Percentiles rank a stretch among this genome's conserved stretches.
Evolutionary conservation across 2,888 invertebrate genomes (phyloP).

Genomic region (Pediacus dermestoides): DNA sequence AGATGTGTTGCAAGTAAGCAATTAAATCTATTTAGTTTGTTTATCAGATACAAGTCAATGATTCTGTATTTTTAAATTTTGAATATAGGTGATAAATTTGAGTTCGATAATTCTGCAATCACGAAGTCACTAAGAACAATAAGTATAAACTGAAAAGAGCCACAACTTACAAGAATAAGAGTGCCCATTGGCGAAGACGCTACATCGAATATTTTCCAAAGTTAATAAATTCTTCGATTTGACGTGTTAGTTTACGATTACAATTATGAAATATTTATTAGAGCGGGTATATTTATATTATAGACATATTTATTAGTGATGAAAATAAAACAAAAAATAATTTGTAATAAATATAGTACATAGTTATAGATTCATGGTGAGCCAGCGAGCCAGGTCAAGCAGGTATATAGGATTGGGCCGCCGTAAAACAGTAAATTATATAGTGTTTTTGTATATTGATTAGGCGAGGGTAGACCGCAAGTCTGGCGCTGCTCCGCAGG

Average conservation of each 20-base stretch:
- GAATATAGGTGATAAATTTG: too few relatives aligned
- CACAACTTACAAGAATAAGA: too few relatives aligned
- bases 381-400: conserved; percentile 30
- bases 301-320: conserved; percentile 49
- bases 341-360: conserved; percentile 44
- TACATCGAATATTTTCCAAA: conserved; percentile 21
- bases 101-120: too few relatives aligned
- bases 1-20: too few relatives aligned
- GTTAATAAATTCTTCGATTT: conserved; percentile 35
- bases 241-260: conserved; percentile 44
- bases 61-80: too few relatives aligned
- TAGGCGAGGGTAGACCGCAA: conserved; percentile 47
- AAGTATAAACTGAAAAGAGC: conserved; percentile 22
- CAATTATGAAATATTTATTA: conserved; percentile 49
- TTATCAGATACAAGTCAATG: too few relatives aligned
- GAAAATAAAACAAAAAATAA: conserved; percentile 49
- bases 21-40: too few relatives aligned
- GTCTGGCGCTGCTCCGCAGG: conserved; percentile 47
- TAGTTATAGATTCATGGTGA: conserved; percentile 40
- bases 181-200: too few relatives aligned
- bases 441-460: conserved; percentile 49
- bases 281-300: conserved; percentile 41
- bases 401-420: conserved; percentile 35
- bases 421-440: conserved; percentile 46
- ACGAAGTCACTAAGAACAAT: conserved; percentile 11